Evolutionary conservation across 2,888 invertebrate species (phyloP), one percentile per base, ranked within the genome.

Genomic region (Dynastes grantii): DNA sequence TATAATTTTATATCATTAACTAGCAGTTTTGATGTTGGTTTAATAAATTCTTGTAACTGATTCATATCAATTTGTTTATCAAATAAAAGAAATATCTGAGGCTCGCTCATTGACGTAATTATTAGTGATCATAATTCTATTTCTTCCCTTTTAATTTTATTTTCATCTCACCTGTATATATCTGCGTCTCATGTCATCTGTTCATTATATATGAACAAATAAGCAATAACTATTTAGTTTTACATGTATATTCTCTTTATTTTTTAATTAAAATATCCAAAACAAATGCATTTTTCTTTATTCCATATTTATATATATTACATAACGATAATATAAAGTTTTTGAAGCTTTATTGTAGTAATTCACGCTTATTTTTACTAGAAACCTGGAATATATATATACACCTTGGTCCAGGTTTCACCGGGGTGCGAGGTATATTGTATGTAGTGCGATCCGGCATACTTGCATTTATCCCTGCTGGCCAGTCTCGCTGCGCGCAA

Each of bases 11-110:
- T 80, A 73, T 73, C 73, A 73, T 73, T 73, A 73, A 82, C 81
- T 81, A 83, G 83, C 82, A 82, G 82, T 81, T 78, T 82, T 79
- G 64, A 76, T 68, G 64, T 78, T 80, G 67, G 79, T 80, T 80
- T 82, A 83, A 83, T 84, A 85, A 85, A 85, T 86, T 86, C 85
- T 84, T 85, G 87, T 86, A 87, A 88, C 87, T 83, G 85, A 88
- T 87, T 88, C 88, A 88, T 88, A 88, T 88, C 88, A 88, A 86
- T 88, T 88, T 87, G 84, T 87, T 88, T 88, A 88, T 87, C 87
- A 88, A 85, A 76, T 84, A 83, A 82, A 84, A 49, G 67, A 82
- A 85, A 86, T 86, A 85, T 86, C 83, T 80, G 82, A 85, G 81
- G 85, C 82, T 84, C 84, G 85, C 85, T 84, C 85, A 84, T 84